phyloP scores from a whole-genome alignment of 2,888 invertebrate genomes.

The Cheilosia grossa region DNA sequence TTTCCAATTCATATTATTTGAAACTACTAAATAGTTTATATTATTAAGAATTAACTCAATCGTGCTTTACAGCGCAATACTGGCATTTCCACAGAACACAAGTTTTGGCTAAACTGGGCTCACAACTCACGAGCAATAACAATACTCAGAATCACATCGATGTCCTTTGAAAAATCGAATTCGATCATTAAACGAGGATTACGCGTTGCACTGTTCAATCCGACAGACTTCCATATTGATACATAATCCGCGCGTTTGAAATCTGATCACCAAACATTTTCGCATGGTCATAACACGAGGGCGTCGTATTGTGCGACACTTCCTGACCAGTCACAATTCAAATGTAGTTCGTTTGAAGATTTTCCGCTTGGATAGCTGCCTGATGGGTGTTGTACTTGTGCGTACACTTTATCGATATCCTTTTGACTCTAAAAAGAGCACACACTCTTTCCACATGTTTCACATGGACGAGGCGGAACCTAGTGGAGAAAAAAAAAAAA shows the following conservation, averaged over 20 bases:
- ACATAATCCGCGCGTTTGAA: slow-evolving; percentile 35
- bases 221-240: slow-evolving; percentile 15
- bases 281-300: slow-evolving; percentile 59
- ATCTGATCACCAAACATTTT: slow-evolving; percentile 50
- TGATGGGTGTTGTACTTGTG: slow-evolving; percentile 22
- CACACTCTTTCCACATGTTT: slow-evolving; percentile 69
- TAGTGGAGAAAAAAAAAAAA: slow-evolving; percentile 58
- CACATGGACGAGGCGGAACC: slow-evolving; percentile 55
- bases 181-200: slow-evolving; percentile 6
- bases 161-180: too few relatives aligned
- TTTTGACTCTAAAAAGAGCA: slow-evolving; percentile 64
- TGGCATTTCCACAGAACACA: too few relatives aligned
- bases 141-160: too few relatives aligned
- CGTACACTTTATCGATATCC: slow-evolving; percentile 45
- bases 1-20: too few relatives aligned
- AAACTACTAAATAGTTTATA: too few relatives aligned
- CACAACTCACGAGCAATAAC: too few relatives aligned
- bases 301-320: slow-evolving; percentile 57
- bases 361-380: slow-evolving; percentile 57
- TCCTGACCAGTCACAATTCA: slow-evolving; percentile 56
- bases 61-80: too few relatives aligned
- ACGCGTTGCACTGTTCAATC: slow-evolving; percentile 1
- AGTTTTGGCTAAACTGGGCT: too few relatives aligned
- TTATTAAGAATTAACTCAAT: too few relatives aligned
- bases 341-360: slow-evolving; percentile 59